Conservation (phyloP, 2,797 vertebrate genomes). For the Merluccius polli region DNA sequence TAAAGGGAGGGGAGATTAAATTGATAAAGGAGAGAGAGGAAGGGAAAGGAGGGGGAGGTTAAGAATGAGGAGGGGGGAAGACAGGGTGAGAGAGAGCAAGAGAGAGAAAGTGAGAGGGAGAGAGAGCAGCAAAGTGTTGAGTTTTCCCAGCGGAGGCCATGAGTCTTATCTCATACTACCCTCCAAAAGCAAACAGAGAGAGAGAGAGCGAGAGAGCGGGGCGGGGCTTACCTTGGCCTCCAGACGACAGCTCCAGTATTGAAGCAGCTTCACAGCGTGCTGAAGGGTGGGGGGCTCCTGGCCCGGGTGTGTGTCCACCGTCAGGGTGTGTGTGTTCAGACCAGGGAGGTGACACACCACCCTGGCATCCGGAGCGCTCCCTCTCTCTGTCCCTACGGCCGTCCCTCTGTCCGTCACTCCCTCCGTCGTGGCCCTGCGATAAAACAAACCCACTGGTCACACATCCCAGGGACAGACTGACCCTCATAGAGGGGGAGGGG, state of each 20-base stretch:
- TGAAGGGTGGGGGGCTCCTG: conserved; percentile 63
- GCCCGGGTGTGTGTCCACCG: conserved; percentile 64
- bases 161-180: conserved; percentile 53
- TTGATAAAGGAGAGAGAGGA: neutral
- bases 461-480: neutral
- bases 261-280: conserved; percentile 70
- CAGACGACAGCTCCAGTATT: conserved; percentile 68
- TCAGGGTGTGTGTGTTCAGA: conserved; percentile 83
- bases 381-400: conserved; percentile 62
- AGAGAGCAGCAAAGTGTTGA: conserved; percentile 42
- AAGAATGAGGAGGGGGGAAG: neutral
- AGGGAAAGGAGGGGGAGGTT: neutral
- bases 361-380: conserved; percentile 64
- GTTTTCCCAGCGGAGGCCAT: conserved; percentile 24
- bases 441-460: neutral
- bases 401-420: neutral
- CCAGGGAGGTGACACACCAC: conserved; percentile 78
- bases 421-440: neutral
- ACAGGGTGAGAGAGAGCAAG: conserved; percentile 18
- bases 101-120: neutral
- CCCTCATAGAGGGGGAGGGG: neutral
- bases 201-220: neutral
- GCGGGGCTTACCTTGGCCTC: conserved; percentile 62
- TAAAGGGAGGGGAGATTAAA: neutral
- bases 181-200: neutral